Base-by-base conservation (phyloP, 2,113 vertebrate species). In the Etia nguti region DNA sequence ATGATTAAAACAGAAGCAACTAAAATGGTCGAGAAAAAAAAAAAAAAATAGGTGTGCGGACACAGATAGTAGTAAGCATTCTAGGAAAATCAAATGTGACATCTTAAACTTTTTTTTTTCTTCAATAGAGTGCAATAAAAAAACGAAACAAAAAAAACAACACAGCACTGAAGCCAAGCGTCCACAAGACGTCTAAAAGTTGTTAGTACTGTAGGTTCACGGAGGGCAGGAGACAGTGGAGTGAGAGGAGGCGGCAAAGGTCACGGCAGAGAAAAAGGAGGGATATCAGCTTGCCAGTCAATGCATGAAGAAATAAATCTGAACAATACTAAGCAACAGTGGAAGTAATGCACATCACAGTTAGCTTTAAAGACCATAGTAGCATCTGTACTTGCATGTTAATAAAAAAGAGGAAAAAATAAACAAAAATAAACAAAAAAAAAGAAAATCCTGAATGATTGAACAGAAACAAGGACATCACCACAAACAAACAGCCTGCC, bases 101-200 rank as follows among this genome's bases (percentile, higher is more conserved):
- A 96, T 96, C 94, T 95, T 81, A 89, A 91, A 91, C 50, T 41
- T 84, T 88, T 86, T 88, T 86, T 88, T 31, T 93, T 90, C 86
- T 92, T 90, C 92, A 96, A 93, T 94, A 97, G 89, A 97, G 96
- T 98, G 97, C 98, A 98, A 97, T 92, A 70, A 91, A 68, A 96
- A 92, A 70, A 90, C 8, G 95, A 92, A 97, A 96, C 95, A 60
- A 62, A 34, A 60, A 96, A 97, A 97, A 96, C 94, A 96, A 97
- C 97, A 99, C 97, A 97, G 98, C 98, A 98, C 96, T 97, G 96
- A 97, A 98, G 98, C 97, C 94, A 98, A 97, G 97, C 97, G 97
- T 97, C 96, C 96, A 97, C 97, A 96, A 97, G 97, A 98, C 97
- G 95, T 98, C 97, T 97, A 97, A 96, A 97, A 91, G 90, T 94